Percentiles rank a stretch among this genome's conserved stretches.
Conservation (phyloP, 2,797 vertebrate species). For the Sparus aurata region DNA sequence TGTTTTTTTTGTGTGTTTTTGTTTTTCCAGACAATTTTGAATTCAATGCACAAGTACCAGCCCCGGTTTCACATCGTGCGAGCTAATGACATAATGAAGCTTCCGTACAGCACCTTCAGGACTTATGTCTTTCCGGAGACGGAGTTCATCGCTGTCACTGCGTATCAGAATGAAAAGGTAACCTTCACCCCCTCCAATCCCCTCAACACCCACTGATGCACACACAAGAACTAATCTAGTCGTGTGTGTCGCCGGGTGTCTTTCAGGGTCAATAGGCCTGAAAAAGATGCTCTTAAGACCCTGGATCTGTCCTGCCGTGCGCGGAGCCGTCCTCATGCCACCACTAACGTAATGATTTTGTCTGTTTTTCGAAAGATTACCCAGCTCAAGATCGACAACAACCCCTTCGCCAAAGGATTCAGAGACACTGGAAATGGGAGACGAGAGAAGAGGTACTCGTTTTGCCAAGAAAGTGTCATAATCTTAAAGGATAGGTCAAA, state of each 20-base stretch:
- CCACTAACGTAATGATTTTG: slow-evolving; percentile 2
- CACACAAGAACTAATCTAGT: not conserved
- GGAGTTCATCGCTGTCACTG: slow-evolving; percentile 97
- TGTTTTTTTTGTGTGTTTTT: slow-evolving; percentile 27
- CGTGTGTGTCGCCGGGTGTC: not conserved
- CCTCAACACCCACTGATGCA: not conserved
- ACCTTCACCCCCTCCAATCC: slow-evolving; percentile 11
- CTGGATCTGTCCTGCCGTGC: no score
- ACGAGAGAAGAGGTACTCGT: slow-evolving; percentile 92
- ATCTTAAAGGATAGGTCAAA: not conserved
- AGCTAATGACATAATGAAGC: slow-evolving; percentile 95
- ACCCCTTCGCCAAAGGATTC: slow-evolving; percentile 99
- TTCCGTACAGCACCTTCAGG: slow-evolving; percentile 96
- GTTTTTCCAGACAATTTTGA: slow-evolving; percentile 92
- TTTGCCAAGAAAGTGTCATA: not conserved
- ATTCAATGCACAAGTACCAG: slow-evolving; percentile 99
- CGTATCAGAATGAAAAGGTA: slow-evolving; percentile 99
- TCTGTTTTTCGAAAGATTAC: slow-evolving; percentile 83
- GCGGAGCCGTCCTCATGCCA: not conserved
- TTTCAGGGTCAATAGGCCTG: not conserved
- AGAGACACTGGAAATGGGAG: slow-evolving; percentile 96
- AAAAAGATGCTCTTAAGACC: not conserved
- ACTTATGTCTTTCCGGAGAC: slow-evolving; percentile 97
- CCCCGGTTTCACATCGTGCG: slow-evolving; percentile 96
- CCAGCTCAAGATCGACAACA: slow-evolving; percentile 98